Base-by-base conservation (phyloP, 2,797 vertebrate species). In the Limnodromus scolopaceus region DNA sequence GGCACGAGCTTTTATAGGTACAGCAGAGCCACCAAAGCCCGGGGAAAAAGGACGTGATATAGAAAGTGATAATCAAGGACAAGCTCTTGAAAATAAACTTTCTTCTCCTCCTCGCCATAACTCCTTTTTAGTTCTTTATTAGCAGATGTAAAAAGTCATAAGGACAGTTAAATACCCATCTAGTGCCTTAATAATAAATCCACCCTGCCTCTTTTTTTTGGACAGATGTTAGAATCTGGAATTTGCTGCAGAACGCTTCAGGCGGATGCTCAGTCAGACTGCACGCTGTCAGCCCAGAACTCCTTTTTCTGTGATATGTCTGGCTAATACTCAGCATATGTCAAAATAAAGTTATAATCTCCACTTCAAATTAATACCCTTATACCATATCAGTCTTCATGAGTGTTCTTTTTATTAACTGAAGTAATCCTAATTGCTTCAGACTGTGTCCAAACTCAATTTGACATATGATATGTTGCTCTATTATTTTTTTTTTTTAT, bases 321-420 rank as follows among this genome's bases (percentile, higher is more conserved):
- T 94, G 70, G 46, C 68, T 96, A 89, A 97, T 92, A 93, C 72
- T 92, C 87, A 84, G 71, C 66, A 82, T 83, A 91, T 66, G 91
- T 96, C 94, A 96, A 94, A 96, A 94, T 87, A 89, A 68, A 93
- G 74, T 93, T 91, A 93, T 96, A 96, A 96, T 97, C 93, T 93
- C 89, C 68, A 85, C 78, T 96, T 97, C 77, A 96, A 90, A 94
- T 96, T 96, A 96, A 96, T 89, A 94, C 57, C 68, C 48, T 96
- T 96, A 93, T 64, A 88, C 78, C 79, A 36, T 92, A 95, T 89
- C 89, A 75, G 53, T 79, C 83, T 85, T 87, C 89, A 64, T 41
- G 41, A 96, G 46, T 51, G 55, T 87, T 90, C 83, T 95, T 94
- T 94, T 96, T 91, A 83, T 92, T 90, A 96, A 78, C 53, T 49